These are phyloP conservation scores for Acanthopleura granulata DNA, from an alignment of 2,888 invertebrate genomes.

Conservation along the genomic window DNA sequence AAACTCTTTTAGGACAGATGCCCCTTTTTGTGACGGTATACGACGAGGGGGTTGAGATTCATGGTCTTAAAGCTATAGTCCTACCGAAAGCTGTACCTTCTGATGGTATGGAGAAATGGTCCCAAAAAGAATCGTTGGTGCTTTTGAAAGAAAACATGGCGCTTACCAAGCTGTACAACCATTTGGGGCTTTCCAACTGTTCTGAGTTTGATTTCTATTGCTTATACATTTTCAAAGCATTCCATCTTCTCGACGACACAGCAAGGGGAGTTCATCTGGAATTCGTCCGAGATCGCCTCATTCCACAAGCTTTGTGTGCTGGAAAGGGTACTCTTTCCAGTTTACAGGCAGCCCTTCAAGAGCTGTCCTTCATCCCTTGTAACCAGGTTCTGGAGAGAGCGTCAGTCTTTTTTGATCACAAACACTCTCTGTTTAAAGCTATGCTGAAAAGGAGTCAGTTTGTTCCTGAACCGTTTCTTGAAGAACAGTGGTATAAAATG, in stretches of 20 bases:
- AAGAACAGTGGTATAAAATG: constrained; percentile 24
- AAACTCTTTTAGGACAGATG: background rate
- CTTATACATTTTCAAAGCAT: constrained; percentile 28
- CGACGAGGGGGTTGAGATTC: background rate
- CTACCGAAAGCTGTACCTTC: background rate
- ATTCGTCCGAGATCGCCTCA: constrained; percentile 21
- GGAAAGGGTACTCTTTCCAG: too few species aligned
- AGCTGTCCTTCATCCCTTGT: background rate
- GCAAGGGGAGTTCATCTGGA: constrained; percentile 25
- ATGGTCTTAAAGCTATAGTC: background rate
- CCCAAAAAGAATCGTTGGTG: background rate
- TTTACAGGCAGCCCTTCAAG: too few species aligned
- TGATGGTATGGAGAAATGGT: constrained; percentile 25
- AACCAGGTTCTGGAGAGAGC: constrained; percentile 36
- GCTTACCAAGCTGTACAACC: constrained; percentile 28
- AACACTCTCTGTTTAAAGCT: constrained; percentile 36
- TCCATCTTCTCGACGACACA: constrained; percentile 18
- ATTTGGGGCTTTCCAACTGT: constrained; percentile 28
- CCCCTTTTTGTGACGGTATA: background rate
- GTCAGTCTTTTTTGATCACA: constrained; percentile 42
- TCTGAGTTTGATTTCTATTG: constrained; percentile 28
- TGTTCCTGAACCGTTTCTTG: constrained; percentile 30
- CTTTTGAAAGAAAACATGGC: constrained; percentile 25
- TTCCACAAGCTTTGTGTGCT: too few species aligned
- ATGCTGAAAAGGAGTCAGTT: constrained; percentile 41